Evolutionary conservation across 2,888 invertebrate genomes (phyloP), one percentile per base, ranked within the genome.

Genomic region (Eulithis prunata): DNA sequence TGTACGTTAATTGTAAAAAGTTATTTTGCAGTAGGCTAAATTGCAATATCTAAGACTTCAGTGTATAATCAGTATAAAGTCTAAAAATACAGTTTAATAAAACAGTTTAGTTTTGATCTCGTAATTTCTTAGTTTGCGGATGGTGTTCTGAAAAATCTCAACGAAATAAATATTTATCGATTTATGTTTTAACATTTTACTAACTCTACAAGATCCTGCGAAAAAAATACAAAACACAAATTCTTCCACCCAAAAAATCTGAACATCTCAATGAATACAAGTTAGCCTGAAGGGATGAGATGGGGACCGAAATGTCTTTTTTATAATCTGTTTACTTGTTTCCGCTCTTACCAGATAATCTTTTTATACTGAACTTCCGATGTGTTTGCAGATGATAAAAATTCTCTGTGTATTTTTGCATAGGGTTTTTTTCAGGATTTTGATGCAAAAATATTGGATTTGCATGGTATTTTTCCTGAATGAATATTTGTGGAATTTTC

Each of bases 271-370:
- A 79, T 78, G 81, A 81, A 81, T 81, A 79, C 78, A 78, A 72
- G 78, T 71, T 78, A 77, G 81, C 83, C 84, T 69, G 76, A 73
- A 84, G 84, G 84, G 81, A 80, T 78, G 76, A 71, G 70, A 73
- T 71, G 78, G 78, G 79, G 81, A 78, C 73, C 74, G 75, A 74
- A 83, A 87, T 83, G 87, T 88, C 86, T 89, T 90, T 89, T 90
- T 90, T 90, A 90, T 90, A 90, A 90, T 89, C 88, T 90, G 91
- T 91, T 89, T 89, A 89, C 89, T 86, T 84, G 83, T 83, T 83
- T 79, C 84, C 83, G 75, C 81, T 83, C 75, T 84, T 82, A 84
- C 83, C 79, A 84, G 86, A 88, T 89, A 88, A 90, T 89, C 87
- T 87, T 81, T 88, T 90, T 88, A 86, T 84, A 81, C 84, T 73